phyloP scores from a whole-genome alignment of 2,888 invertebrate genomes.

The Lordiphosa fenestrarum region DNA sequence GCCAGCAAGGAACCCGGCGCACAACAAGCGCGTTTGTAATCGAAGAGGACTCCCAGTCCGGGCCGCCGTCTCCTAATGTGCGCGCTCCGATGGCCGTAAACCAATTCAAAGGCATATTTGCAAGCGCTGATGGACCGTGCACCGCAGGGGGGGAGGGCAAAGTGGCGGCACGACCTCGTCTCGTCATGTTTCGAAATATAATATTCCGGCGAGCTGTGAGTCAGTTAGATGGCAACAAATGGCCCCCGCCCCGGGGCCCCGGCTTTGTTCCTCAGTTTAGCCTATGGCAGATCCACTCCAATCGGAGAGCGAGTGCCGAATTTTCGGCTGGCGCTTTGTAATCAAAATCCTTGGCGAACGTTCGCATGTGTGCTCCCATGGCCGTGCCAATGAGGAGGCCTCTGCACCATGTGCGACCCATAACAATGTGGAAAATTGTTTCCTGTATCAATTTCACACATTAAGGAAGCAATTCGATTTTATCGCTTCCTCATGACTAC shows the following conservation, averaged over 20 bases:
- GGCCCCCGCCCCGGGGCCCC: conserved; percentile 4
- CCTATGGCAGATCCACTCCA: conserved; percentile 46
- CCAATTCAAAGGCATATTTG: conserved; percentile 74
- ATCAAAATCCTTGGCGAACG: conserved; percentile 48
- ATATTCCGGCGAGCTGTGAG: conserved; percentile 52
- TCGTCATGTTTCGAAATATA: conserved; percentile 50
- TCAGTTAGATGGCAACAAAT: conserved; percentile 51
- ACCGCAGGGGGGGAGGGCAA: conserved; percentile 20
- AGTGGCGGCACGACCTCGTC: conserved; percentile 24
- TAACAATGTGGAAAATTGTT: conserved; percentile 79
- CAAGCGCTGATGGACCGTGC: conserved; percentile 66
- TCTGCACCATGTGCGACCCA: conserved; percentile 67
- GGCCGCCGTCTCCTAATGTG: conserved; percentile 33
- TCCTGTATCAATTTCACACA: conserved; percentile 80
- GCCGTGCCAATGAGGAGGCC: conserved; percentile 13
- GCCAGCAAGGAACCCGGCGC: conserved; percentile 44
- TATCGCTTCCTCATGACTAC: conserved; percentile 78
- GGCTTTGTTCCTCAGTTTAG: conserved; percentile 10
- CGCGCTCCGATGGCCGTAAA: conserved; percentile 67
- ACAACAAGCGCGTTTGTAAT: conserved; percentile 22
- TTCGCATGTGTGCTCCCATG: conserved; percentile 17
- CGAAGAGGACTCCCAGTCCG: conserved; percentile 4
- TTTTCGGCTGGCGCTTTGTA: conserved; percentile 52
- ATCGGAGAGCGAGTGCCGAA: conserved; percentile 43
- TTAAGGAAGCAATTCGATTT: conserved; percentile 80